Conservation (phyloP, 2,113 vertebrate species). For the Haplochromis burtoni region DNA sequence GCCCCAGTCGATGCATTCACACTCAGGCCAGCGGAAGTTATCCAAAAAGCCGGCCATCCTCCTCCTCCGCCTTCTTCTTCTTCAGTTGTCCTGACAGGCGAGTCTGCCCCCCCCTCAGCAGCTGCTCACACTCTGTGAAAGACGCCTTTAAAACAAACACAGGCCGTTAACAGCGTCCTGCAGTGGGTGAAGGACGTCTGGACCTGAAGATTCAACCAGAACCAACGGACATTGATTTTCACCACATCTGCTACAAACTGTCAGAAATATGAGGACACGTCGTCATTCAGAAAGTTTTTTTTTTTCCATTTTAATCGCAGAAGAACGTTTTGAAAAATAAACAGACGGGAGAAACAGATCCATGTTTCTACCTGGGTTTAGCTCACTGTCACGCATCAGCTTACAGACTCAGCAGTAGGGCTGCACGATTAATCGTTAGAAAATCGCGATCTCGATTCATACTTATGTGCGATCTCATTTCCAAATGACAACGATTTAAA, state of each 20-base stretch:
- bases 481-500: too few species aligned
- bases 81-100: background rate
- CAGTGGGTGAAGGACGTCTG: background rate
- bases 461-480: too few species aligned
- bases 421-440: too few species aligned
- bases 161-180: background rate
- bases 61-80: background rate
- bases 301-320: background rate
- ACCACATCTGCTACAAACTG: background rate
- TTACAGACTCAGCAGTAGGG: background rate
- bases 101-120: background rate
- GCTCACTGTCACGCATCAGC: background rate
- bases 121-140: background rate
- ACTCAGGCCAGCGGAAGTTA: conserved; percentile 88
- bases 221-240: background rate
- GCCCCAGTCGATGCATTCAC: conserved; percentile 86
- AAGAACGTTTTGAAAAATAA: background rate
- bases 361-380: background rate
- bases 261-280: background rate
- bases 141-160: background rate
- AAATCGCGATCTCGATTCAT: too few species aligned
- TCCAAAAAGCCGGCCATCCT: conserved; percentile 89
- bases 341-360: background rate
- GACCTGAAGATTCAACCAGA: background rate
- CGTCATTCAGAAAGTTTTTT: background rate